Evolutionary conservation across 2,888 invertebrate species (phyloP), one percentile per base, ranked within the genome.

Genomic region (Tachina fera): DNA sequence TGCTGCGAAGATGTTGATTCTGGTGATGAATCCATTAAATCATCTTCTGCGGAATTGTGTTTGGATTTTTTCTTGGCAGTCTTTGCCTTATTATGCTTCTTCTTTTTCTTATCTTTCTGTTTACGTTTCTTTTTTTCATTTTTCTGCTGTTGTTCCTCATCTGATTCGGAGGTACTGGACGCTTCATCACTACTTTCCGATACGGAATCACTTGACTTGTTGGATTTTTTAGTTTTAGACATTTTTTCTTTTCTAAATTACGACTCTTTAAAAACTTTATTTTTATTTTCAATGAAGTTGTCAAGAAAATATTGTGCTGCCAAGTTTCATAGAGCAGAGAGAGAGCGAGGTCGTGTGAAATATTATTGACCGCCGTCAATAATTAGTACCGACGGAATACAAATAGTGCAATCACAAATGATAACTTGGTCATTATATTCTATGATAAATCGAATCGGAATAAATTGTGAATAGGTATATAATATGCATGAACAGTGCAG

Each of bases 201-300:
- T 22, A 83, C 74, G 1, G 86, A 83, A 56, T 84, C 65, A 71
- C 53, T 78, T 56, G 83, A 81, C 65, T 83, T 87, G n/a, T 68
- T 68, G 1, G 76, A 49, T 61, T 85, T 86, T 61, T 88, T 88
- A 0, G 86, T n/a, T 75, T 87, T 88, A 6, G 87, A 77, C 88
- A 88, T 88, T 22, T 79, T 14, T 63, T 80, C 13, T 58, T 63
- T 13, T 67, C 43, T 58, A 51, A 53, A 53, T 14, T 53, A 41
- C 13, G 6, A 31, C n/a, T 19, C 39, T 22, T 31, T 10, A 51
- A 53, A 53, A 70, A 5, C 10, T 51, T 5, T 51, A 39, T 41
- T 51, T 19, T 53, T 67, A 45, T 71, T 75, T 41, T 61, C 31
- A 58, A 45, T 70, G 22, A n/a, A 47, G 56, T 60, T 84, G 87